Conservation (phyloP, 2,888 invertebrate genomes). For the Leucophenga maculata region DNA sequence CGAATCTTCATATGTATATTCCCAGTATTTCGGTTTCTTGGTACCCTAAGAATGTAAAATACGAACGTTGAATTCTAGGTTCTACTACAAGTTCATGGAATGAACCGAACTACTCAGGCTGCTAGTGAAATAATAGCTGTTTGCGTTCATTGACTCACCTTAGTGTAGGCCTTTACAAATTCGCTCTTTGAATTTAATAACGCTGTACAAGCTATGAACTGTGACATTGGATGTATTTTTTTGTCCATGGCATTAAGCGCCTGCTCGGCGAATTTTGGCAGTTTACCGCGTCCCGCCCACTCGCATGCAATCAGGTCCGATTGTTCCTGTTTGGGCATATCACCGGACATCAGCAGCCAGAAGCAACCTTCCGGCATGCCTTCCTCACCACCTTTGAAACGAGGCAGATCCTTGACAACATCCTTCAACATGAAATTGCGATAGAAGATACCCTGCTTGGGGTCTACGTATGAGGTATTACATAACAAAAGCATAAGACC, state of each 20-base stretch:
- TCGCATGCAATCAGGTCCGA: constrained; percentile 78
- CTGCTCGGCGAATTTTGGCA: constrained; percentile 80
- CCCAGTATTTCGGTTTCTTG: constrained; percentile 82
- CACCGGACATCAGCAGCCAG: constrained; percentile 89
- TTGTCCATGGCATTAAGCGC: constrained; percentile 59
- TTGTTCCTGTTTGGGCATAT: constrained; percentile 84
- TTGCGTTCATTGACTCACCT: constrained; percentile 76
- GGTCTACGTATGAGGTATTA: constrained; percentile 36
- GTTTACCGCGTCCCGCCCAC: constrained; percentile 78
- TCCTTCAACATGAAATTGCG: constrained; percentile 29
- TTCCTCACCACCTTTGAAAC: constrained; percentile 28
- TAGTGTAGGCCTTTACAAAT: constrained; percentile 81
- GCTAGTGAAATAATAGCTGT: no score
- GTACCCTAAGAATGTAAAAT: constrained; percentile 64
- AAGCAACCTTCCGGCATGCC: constrained; percentile 87
- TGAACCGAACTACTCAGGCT: no score
- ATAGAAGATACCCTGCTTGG: constrained; percentile 36
- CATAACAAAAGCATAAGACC: constrained; percentile 34
- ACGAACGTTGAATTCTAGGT: no score
- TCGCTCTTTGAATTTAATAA: constrained; percentile 84
- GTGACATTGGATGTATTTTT: constrained; percentile 85
- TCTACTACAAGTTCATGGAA: background rate
- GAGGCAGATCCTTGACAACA: constrained; percentile 32
- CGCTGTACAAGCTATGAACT: constrained; percentile 83
- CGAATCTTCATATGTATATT: constrained; percentile 81